These are phyloP conservation scores for Oryzias melastigma DNA, from an alignment of 2,113 vertebrate species.

Conservation along the genomic window DNA sequence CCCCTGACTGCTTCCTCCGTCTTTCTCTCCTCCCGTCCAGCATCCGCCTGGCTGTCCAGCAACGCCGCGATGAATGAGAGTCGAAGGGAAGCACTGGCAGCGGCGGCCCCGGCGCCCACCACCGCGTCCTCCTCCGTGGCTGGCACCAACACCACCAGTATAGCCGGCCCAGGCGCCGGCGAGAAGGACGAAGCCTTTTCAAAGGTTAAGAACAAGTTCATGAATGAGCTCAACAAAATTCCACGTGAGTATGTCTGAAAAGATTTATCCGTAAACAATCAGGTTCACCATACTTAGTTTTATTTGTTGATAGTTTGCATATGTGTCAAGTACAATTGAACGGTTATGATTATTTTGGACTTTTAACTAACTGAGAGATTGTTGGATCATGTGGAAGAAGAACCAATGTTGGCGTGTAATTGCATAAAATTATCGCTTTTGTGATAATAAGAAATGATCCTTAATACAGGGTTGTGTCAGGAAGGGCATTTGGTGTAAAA, in stretches of 20 bases:
- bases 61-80: constrained; percentile 84
- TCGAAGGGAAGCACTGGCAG: constrained; percentile 89
- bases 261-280: background rate
- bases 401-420: too few species aligned
- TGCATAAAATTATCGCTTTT: too few species aligned
- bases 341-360: too few species aligned
- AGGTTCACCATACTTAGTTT: too few species aligned
- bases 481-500: too few species aligned
- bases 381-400: too few species aligned
- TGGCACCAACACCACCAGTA: constrained; percentile 84
- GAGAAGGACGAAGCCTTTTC: constrained; percentile 92
- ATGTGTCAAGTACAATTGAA: too few species aligned
- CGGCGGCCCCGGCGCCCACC: constrained; percentile 82
- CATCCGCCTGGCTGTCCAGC: constrained; percentile 68
- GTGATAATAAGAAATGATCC: too few species aligned
- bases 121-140: constrained; percentile 70
- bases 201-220: constrained; percentile 97
- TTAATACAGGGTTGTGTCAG: too few species aligned
- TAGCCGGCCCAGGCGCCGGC: constrained; percentile 74
- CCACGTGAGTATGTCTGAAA: constrained; percentile 84
- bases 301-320: too few species aligned
- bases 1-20: constrained; percentile 24
- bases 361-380: too few species aligned
- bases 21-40: constrained; percentile 43
- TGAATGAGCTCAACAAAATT: constrained; percentile 98